Evolutionary conservation across 2,113 vertebrate species (phyloP).

Genomic region (Anoplopoma fimbria): DNA sequence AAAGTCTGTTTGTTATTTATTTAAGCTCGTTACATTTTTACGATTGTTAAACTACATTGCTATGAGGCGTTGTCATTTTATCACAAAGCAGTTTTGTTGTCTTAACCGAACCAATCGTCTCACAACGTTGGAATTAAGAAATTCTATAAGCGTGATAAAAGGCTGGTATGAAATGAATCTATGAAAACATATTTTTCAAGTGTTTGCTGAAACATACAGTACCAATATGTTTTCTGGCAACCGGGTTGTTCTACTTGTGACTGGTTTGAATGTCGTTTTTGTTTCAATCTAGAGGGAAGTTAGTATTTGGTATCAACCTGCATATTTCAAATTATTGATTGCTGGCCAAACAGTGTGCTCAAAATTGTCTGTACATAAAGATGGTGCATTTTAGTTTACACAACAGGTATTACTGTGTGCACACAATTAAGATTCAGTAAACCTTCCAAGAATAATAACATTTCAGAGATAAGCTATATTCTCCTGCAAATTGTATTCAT

Average conservation of each 20-base stretch:
- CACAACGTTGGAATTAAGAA: neutral
- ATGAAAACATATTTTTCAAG: neutral
- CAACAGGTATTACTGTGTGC: neutral
- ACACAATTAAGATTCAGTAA: neutral
- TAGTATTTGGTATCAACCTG: neutral
- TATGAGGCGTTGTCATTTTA: neutral
- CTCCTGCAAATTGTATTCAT: neutral
- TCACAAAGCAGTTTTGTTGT: neutral
- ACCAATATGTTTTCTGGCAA: neutral
- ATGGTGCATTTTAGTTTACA: neutral
- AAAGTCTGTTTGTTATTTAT: too few species aligned
- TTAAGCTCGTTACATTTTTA: too few species aligned
- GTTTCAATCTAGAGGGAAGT: neutral
- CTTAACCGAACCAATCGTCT: neutral
- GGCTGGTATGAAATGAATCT: neutral
- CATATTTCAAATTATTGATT: neutral
- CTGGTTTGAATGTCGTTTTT: neutral
- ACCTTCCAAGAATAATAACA: neutral
- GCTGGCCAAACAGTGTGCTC: neutral
- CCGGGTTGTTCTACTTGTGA: neutral
- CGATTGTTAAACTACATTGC: neutral
- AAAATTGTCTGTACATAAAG: neutral
- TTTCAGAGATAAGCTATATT: neutral
- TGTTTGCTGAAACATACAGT: neutral
- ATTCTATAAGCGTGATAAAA: neutral